Evolutionary conservation across 2,888 invertebrate species (phyloP), one percentile per base, ranked within the genome.

Genomic region (Dromius quadrimaculatus): DNA sequence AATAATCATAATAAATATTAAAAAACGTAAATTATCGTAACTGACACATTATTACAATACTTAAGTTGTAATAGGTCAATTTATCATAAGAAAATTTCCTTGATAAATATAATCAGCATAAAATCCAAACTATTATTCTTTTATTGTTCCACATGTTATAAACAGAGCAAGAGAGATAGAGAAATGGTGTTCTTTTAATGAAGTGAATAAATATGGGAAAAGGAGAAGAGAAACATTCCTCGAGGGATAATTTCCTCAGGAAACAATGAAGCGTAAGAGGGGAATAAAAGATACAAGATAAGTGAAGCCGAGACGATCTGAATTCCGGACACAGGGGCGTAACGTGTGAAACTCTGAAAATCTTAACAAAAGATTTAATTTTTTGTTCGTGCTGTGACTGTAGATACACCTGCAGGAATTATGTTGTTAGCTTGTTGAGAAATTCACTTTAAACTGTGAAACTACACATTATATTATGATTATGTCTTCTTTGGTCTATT

Each of bases 231-330:
- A 8, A 28, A 28, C 22, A 63, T 63, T 63, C 63, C 41, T 23
- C 13, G 23, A 43, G 63, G 63, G 41, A 41, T 41, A 63, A 41
- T 63, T 63, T 41, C 43, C 63, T 43, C 63, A 38, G 63, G 63
- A 63, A 63, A 63, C 43, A 43, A 63, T 43, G 63, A 63, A 63
- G 63, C 43, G 63, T 61, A 57, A 61, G 63, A 45, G 45, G 43
- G 63, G 28, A 63, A 63, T 43, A 23, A 43, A 43, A 63, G 63
- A 63, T 63, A 20, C 38, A 45, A 41, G 63, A 63, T 63, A 63
- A 63, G 41, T 11, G 8, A 13, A 11, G 43, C n/a, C 3, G 28
- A 28, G 28, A 5, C 28, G n/a, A n/a, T n/a, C n/a, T n/a, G n/a
- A 28, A 8, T 5, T 22, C 41, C 22, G 15, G 23, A 9, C 17